Base-by-base conservation (phyloP, 2,888 invertebrate species). In the Oscheius onirici region DNA sequence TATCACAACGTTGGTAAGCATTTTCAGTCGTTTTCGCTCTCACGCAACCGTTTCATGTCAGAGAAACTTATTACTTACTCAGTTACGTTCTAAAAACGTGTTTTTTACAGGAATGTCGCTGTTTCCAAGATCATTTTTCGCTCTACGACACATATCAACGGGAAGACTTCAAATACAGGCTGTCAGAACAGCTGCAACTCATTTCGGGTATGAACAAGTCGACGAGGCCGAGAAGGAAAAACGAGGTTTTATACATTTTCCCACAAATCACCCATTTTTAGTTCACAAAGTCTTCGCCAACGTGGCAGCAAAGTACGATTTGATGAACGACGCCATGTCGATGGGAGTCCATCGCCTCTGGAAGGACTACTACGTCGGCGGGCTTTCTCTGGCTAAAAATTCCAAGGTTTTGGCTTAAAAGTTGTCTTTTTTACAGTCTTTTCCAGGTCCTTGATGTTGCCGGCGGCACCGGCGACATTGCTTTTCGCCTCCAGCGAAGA, bases 241-340 rank as follows among this genome's bases (percentile, higher is more conserved):
- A 55, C 78, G 77, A 74, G 83, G 84, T 84, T 0, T 49, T 67
- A 44, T 44, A 67, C 15, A 13, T 24, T 41, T 65, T 43, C 22
- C 11, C 40, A 20, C 44, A 15, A 60, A 2, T 10, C 3, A 44
- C 13, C 8, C 44, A 13, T 44, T 66, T 66, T 51, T 67, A 86
- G 97, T 97, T 0, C 92, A 94, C 83, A 91, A 93, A 85, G 95
- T 99, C 8, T 99, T 99, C 88, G 93, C 94, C 88, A 94, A 93
- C 87, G 97, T 99, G 1, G 96, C 99, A 0, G 90, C 92, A 69
- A 93, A 92, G 20, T 99, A 99, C 88, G 99, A 99, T 88, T 85
- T 92, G 70, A 99, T 99, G 97, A 99, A 99, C 88, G 99, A 99
- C 91, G 92, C 92, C 0, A 96, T 99, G 97, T 97, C 96, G 65